These are phyloP conservation scores for Micromys minutus DNA, from an alignment of 2,113 vertebrate species.

Conservation along the genomic window DNA sequence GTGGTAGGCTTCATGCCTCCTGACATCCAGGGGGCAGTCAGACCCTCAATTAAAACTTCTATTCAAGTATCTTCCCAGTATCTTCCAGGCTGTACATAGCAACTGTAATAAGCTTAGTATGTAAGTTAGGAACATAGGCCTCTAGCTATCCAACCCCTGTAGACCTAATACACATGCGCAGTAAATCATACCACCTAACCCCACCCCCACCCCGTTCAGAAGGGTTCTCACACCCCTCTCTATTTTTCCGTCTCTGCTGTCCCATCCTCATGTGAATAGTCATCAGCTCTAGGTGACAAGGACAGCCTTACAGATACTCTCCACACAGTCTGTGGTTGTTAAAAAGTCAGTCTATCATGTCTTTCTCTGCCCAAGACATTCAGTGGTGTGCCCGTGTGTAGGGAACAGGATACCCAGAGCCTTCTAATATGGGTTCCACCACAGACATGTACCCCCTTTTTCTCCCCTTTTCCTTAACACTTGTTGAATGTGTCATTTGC, in stretches of 20 bases:
- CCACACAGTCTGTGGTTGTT: background rate
- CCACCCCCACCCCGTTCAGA: background rate
- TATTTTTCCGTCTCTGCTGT: background rate
- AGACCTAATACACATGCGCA: background rate
- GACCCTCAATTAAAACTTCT: background rate
- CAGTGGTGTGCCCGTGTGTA: background rate
- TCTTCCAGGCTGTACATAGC: background rate
- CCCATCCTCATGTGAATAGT: background rate
- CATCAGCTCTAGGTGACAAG: background rate
- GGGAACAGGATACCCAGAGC: background rate
- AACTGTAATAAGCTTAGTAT: background rate
- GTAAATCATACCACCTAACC: background rate
- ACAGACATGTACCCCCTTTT: background rate
- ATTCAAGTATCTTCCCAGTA: background rate
- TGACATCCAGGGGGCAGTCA: background rate
- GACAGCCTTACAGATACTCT: background rate
- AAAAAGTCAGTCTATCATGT: background rate
- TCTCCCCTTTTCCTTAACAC: background rate
- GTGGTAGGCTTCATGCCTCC: background rate
- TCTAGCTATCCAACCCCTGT: background rate
- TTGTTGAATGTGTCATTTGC: background rate
- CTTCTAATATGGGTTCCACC: background rate
- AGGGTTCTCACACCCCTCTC: background rate
- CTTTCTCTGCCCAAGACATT: background rate
- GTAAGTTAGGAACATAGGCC: background rate